Percentiles rank a stretch among this genome's conserved stretches.
Evolutionary conservation across 2,113 vertebrate species (phyloP).

Genomic region (Lanius collurio): DNA sequence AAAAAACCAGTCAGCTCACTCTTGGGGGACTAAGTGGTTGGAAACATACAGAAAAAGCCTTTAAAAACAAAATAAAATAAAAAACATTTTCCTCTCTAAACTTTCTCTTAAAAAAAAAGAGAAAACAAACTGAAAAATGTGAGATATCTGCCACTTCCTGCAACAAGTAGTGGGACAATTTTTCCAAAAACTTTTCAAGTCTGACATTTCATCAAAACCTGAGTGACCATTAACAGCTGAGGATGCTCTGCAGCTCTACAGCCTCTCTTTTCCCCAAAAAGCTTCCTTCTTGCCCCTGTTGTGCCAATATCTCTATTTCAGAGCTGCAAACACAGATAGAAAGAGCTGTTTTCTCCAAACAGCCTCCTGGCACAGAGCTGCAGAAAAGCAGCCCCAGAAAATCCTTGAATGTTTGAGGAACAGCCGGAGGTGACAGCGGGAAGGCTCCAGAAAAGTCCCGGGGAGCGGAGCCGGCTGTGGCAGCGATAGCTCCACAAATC

Average conservation of each 20-base stretch:
- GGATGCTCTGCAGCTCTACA: neutral
- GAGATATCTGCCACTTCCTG: neutral
- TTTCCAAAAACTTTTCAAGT: neutral
- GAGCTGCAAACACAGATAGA: neutral
- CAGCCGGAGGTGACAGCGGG: neutral
- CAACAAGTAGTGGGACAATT: neutral
- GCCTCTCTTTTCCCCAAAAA: neutral
- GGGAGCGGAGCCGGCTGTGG: neutral
- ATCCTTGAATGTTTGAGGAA: neutral
- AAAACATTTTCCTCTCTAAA: neutral
- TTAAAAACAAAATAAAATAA: neutral
- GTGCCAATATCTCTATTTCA: neutral
- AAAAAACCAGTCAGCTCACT: neutral
- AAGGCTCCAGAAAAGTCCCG: neutral
- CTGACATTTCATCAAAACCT: neutral
- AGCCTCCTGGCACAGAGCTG: fast-evolving
- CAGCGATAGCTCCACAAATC: neutral
- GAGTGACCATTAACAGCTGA: neutral
- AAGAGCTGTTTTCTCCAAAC: neutral
- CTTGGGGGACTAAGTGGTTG: neutral
- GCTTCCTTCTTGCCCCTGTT: neutral
- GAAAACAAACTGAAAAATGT: neutral
- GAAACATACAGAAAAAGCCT: neutral
- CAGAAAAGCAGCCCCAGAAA: neutral
- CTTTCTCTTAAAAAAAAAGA: neutral